Evolutionary conservation across 2,113 vertebrate species (phyloP), one percentile per base, ranked within the genome.

Genomic region (Brachyhypopomus occidentalis): DNA sequence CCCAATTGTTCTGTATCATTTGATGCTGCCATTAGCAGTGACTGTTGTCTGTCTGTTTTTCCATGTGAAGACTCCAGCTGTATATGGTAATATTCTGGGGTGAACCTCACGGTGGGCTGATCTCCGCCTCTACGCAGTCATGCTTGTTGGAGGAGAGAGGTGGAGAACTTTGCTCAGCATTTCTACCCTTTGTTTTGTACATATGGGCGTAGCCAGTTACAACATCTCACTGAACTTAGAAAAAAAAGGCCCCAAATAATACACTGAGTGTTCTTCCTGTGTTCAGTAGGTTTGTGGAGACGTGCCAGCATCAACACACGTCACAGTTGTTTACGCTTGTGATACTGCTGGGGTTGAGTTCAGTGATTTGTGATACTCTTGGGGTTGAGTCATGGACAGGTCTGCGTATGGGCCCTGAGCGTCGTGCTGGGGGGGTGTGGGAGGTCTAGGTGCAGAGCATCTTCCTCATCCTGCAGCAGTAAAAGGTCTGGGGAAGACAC

Each of bases 161-260:
- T 20, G 56, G 14, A 69, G 55, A 77, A 72, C 67, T 38, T 74
- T 85, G 77, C 36, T 83, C 36, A 63, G 38, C 60, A 55, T 85
- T 72, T 75, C 77, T 70, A 4, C 25, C 23, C 67, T 80, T 63
- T 25, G 60, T 58, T 58, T 17, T 59, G 25, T 60, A 73, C 72
- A 80, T 85, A 81, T 85, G 69, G 81, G 52, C 74, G 48, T 48
- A 79, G 80, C 72, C 41, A 14, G 72, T 84, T 80, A 76, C 66
- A 74, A 59, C 14, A 83, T 73, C 77, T 62, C 60, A 80, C 45
- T 55, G 38, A 12, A 27, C 25, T 41, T 19, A 69, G n/a, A 41
- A 55, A 56, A 79, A 62, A 60, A 78, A 14, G 72, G 25, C 52
- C 56, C 20, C 11, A 63, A 74, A 69, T 74, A 56, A 45, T 70